These are phyloP conservation scores for Schizopygopsis pylzovi DNA, from an alignment of 2,797 vertebrate species.

Conservation along the genomic window DNA sequence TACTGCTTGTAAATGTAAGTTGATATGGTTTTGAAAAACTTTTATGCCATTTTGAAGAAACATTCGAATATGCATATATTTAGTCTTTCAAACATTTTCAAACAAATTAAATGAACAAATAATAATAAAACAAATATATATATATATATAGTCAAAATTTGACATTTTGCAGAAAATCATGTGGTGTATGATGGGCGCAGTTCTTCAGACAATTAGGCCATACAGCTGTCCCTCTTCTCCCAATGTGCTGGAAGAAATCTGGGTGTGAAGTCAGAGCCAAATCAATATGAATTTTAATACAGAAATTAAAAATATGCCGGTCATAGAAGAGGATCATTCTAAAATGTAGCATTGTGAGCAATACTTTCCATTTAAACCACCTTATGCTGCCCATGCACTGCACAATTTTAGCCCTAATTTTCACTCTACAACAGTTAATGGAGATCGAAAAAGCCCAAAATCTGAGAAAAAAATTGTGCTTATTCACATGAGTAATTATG, in stretches of 20 bases:
- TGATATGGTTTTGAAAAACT: not conserved
- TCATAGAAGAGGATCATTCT: not conserved
- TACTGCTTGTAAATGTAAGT: not conserved
- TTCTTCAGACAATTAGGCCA: not conserved
- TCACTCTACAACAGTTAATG: not conserved
- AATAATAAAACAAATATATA: too few relatives aligned
- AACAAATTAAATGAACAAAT: too few relatives aligned
- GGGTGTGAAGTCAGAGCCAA: conserved; percentile 57
- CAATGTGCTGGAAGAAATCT: conserved; percentile 56
- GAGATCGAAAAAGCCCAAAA: not conserved
- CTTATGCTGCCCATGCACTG: not conserved
- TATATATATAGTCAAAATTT: too few relatives aligned
- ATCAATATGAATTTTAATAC: not conserved
- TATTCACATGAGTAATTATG: not conserved
- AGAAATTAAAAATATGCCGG: too few relatives aligned
- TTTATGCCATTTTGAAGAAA: not conserved
- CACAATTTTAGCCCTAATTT: not conserved
- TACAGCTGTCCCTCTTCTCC: conserved; percentile 38
- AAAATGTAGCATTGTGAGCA: not conserved
- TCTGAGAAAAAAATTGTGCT: not conserved
- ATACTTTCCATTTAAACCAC: conserved; percentile 15
- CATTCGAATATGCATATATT: not conserved
- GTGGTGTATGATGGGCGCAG: not conserved
- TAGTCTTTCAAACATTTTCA: too few relatives aligned
- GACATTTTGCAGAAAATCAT: not conserved